These are phyloP conservation scores for Biston betularia DNA, from an alignment of 2,888 invertebrate species.

Conservation along the genomic window DNA sequence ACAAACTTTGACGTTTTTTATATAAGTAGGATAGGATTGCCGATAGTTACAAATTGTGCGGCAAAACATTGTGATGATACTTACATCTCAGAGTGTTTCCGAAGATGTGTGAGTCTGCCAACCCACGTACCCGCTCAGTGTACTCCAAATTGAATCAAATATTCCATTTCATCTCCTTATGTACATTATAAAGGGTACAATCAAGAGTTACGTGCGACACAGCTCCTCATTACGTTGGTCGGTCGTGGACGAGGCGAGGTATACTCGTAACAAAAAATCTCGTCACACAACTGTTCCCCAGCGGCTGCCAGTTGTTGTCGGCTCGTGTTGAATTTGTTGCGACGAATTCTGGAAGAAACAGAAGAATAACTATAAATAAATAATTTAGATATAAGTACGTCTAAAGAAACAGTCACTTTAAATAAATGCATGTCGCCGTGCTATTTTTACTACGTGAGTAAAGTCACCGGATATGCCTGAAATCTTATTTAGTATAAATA, in stretches of 20 bases:
- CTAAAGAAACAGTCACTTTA: too few relatives aligned
- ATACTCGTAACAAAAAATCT: constrained; percentile 16
- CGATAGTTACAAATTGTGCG: too few relatives aligned
- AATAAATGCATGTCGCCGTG: too few relatives aligned
- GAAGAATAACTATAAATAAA: not conserved
- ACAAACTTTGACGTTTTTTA: too few relatives aligned
- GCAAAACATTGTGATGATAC: too few relatives aligned
- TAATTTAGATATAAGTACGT: not conserved
- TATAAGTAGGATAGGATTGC: too few relatives aligned
- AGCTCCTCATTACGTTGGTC: constrained; percentile 8
- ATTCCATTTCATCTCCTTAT: constrained; percentile 14
- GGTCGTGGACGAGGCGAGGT: constrained; percentile 5
- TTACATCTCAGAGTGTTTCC: too few relatives aligned
- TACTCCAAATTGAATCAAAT: constrained; percentile 8
- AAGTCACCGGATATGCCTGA: too few relatives aligned
- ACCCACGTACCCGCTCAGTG: not conserved
- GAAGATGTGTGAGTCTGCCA: too few relatives aligned
- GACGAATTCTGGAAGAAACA: not conserved
- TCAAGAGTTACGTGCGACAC: constrained; percentile 9
- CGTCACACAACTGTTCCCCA: constrained; percentile 26
- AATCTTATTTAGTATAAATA: too few relatives aligned
- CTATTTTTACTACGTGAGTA: too few relatives aligned
- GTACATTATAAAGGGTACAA: constrained; percentile 15
- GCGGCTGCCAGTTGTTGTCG: constrained; percentile 10
- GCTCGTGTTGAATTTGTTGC: not conserved